Evolutionary conservation across 2,797 vertebrate species (phyloP).

Genomic region (Pseudopleuronectes americanus): DNA sequence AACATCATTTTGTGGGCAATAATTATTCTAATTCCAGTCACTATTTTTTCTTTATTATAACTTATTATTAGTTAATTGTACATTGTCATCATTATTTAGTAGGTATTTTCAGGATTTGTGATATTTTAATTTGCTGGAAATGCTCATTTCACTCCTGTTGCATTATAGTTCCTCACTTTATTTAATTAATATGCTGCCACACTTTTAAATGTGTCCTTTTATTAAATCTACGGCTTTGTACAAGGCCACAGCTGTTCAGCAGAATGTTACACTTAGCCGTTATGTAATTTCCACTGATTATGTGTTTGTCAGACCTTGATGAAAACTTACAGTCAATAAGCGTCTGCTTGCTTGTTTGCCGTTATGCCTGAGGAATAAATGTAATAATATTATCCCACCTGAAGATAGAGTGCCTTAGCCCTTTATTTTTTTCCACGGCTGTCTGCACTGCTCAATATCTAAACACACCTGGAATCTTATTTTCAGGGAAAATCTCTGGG

Average conservation of each 20-base stretch:
- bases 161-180: background rate
- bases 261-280: background rate
- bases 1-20: too few relatives aligned
- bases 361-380: constrained; percentile 2
- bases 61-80: too few relatives aligned
- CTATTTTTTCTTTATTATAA: too few relatives aligned
- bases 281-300: constrained; percentile 1
- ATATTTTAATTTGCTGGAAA: too few relatives aligned
- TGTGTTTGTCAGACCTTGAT: background rate
- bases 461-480: background rate
- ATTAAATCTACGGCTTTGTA: background rate
- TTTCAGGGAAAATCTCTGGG: background rate
- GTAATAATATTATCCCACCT: background rate
- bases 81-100: too few relatives aligned
- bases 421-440: background rate
- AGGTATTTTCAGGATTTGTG: too few relatives aligned
- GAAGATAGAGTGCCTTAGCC: background rate
- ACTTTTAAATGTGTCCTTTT: background rate
- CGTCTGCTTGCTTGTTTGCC: background rate
- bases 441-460: background rate
- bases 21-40: too few relatives aligned
- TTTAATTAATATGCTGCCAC: background rate
- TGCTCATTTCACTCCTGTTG: too few relatives aligned
- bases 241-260: background rate
- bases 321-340: background rate